Percentiles rank a stretch among this genome's conserved stretches.
phyloP scores from a whole-genome alignment of 2,888 invertebrate species.

The Drosophila histrio region DNA sequence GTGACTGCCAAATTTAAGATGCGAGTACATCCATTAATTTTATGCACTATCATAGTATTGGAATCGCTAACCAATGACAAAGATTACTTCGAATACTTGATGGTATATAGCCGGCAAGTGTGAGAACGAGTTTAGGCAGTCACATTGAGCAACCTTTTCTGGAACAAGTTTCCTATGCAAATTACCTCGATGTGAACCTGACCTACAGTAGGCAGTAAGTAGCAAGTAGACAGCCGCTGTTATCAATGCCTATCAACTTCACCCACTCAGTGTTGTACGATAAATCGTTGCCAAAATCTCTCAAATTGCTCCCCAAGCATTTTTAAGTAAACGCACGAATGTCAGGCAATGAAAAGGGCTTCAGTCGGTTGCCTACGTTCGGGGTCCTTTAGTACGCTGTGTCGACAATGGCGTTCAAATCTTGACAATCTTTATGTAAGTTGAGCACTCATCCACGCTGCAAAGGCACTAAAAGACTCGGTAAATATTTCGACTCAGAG shows the following conservation, averaged over 20 bases:
- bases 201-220: neutral
- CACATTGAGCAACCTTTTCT: slow-evolving; percentile 60
- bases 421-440: slow-evolving; percentile 75
- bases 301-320: slow-evolving; percentile 73
- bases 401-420: slow-evolving; percentile 48
- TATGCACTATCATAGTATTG: slow-evolving; percentile 69
- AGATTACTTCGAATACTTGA: slow-evolving; percentile 8
- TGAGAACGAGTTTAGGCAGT: neutral
- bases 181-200: slow-evolving; percentile 41
- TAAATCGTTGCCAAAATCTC: slow-evolving; percentile 70
- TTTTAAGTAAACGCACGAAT: slow-evolving; percentile 63
- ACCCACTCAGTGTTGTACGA: slow-evolving; percentile 60
- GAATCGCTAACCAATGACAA: slow-evolving; percentile 41
- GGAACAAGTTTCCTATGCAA: slow-evolving; percentile 61
- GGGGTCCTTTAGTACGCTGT: neutral
- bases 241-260: slow-evolving; percentile 62
- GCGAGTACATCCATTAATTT: slow-evolving; percentile 59
- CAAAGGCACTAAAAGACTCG: slow-evolving; percentile 63
- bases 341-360: slow-evolving; percentile 39
- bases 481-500: slow-evolving; percentile 54
- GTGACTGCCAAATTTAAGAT: slow-evolving; percentile 19
- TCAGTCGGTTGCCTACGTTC: neutral
- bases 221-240: slow-evolving; percentile 7
- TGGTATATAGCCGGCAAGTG: neutral
- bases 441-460: slow-evolving; percentile 58